These are phyloP conservation scores for Neofelis nebulosa DNA, from an alignment of 2,113 vertebrate genomes.

Conservation along the genomic window DNA sequence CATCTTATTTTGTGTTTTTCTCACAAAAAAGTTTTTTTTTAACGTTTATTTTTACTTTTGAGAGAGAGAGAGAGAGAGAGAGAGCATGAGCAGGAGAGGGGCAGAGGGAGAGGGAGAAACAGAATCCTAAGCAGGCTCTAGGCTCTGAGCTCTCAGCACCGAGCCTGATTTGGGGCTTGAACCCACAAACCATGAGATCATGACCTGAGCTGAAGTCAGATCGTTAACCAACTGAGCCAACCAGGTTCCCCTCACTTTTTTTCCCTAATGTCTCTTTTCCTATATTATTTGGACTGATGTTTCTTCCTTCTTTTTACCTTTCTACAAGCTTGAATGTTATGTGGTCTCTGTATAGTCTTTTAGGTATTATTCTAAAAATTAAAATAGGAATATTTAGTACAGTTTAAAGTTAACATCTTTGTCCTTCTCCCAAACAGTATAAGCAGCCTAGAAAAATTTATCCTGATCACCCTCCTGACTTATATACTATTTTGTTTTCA, in stretches of 20 bases:
- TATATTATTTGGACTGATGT: background rate
- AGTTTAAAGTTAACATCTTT: background rate
- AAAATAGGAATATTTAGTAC: background rate
- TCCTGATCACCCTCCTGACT: background rate
- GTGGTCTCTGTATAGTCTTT: background rate
- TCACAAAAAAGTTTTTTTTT: too few species aligned
- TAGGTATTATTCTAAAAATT: background rate
- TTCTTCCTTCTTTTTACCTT: background rate
- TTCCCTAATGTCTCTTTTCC: background rate
- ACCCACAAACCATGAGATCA: too few species aligned
- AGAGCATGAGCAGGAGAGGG: too few species aligned
- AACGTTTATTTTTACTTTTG: too few species aligned
- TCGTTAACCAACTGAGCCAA: too few species aligned
- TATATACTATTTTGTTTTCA: background rate
- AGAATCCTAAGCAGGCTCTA: too few species aligned
- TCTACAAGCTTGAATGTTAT: background rate
- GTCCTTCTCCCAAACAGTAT: background rate
- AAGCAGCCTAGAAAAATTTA: background rate
- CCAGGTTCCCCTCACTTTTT: too few species aligned
- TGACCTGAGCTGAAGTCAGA: too few species aligned
- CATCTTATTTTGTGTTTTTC: background rate
- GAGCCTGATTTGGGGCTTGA: too few species aligned
- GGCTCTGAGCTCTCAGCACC: too few species aligned
- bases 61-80: too few species aligned
- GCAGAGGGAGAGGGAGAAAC: too few species aligned